phyloP scores from a whole-genome alignment of 2,797 vertebrate species.

The Cephalopachus bancanus region DNA sequence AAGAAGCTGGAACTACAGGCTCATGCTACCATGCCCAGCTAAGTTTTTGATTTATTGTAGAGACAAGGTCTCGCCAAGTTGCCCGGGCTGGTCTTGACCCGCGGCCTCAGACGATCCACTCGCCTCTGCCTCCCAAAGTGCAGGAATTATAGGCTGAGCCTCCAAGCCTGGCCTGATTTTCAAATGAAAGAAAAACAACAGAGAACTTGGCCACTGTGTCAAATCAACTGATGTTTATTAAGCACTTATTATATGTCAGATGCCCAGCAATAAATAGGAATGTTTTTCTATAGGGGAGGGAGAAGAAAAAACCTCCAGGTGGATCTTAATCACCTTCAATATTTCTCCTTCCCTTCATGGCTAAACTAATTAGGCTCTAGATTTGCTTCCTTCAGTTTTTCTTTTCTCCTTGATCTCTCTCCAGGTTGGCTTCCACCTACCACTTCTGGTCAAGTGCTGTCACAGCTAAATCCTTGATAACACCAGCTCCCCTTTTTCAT shows the following conservation, averaged over 20 bases:
- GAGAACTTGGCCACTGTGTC: constrained; percentile 47
- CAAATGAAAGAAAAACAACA: constrained; percentile 56
- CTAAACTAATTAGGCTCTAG: constrained; percentile 17
- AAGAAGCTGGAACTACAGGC: no score
- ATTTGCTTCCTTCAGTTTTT: constrained; percentile 57
- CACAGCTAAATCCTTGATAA: constrained; percentile 39
- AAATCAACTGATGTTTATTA: constrained; percentile 63
- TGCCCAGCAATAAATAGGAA: constrained; percentile 61
- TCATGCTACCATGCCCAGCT: no score
- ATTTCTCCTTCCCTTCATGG: constrained; percentile 19
- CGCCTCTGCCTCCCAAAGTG: no score
- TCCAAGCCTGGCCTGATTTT: constrained; percentile 12
- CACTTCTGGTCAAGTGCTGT: not conserved
- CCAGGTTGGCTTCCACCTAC: constrained; percentile 55
- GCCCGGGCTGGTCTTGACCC: no score
- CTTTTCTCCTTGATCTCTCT: constrained; percentile 56
- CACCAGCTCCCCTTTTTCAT: constrained; percentile 8
- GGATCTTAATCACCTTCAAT: not conserved
- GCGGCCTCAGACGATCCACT: no score
- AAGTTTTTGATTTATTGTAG: no score
- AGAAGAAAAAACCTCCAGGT: constrained; percentile 20
- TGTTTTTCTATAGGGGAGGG: constrained; percentile 45
- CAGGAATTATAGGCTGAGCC: no score
- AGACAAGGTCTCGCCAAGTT: no score
- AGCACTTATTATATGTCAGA: constrained; percentile 58